Evolutionary conservation across 2,888 invertebrate species (phyloP).

Genomic region (Anoncus sp.): DNA sequence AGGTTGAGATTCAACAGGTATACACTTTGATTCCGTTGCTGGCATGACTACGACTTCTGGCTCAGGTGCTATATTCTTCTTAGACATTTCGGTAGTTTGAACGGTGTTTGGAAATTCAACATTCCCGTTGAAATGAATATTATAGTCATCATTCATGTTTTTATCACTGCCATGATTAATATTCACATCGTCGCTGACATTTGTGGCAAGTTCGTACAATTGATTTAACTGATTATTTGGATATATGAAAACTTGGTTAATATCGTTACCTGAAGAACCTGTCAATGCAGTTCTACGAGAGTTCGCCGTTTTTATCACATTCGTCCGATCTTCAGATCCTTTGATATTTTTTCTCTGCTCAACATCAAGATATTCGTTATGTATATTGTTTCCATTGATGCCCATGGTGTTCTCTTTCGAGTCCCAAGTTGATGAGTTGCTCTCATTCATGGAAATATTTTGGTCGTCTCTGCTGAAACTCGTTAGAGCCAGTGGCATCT

Average conservation of each 20-base stretch:
- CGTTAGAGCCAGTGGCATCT: slow-evolving; percentile 11
- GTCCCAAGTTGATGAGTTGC: background rate
- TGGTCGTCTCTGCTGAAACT: slow-evolving; percentile 16
- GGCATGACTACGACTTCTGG: slow-evolving; percentile 4
- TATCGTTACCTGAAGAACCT: background rate
- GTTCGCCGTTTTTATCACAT: background rate
- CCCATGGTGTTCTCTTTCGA: background rate
- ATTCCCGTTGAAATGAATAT: background rate
- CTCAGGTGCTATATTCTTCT: slow-evolving; percentile 3
- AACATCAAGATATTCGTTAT: background rate
- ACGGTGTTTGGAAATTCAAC: background rate
- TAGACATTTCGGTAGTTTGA: background rate
- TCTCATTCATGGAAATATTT: slow-evolving; percentile 18
- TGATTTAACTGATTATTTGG: slow-evolving; percentile 3
- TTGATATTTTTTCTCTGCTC: background rate
- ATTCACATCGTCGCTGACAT: background rate
- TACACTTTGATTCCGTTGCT: slow-evolving; percentile 35
- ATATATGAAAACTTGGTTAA: background rate
- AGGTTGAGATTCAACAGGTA: slow-evolving; percentile 73
- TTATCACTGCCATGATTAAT: background rate
- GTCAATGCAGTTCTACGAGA: background rate
- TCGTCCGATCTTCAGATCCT: background rate
- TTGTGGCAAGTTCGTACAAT: background rate
- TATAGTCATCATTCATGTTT: background rate
- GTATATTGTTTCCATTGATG: background rate